A percentile compares a stretch with the other conserved stretches of the same genome.
phyloP scores from a whole-genome alignment of 2,113 vertebrate species.

The Phyllostomus hastatus region DNA sequence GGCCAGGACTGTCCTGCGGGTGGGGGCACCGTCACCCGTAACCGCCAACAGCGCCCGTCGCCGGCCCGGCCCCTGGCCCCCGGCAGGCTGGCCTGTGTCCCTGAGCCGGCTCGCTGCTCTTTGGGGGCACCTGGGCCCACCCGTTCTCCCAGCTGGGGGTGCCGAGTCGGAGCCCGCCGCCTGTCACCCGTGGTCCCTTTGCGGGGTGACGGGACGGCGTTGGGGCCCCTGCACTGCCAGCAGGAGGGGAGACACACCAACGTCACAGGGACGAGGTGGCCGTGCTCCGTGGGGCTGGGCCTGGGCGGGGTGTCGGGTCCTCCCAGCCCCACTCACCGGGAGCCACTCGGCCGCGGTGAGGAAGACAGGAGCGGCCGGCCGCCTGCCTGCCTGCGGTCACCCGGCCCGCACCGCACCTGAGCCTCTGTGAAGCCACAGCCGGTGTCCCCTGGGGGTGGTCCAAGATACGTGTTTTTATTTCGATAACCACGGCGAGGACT shows the following conservation, averaged over 20 bases:
- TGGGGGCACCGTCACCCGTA: background rate
- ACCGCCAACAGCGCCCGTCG: accelerated
- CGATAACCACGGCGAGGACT: background rate
- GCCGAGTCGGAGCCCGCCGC: accelerated
- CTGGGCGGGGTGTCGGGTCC: accelerated
- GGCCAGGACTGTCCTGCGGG: accelerated
- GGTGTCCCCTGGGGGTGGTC: background rate
- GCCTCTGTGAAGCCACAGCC: background rate
- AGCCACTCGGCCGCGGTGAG: background rate
- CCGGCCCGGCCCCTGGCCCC: accelerated
- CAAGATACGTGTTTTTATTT: background rate
- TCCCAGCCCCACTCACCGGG: accelerated
- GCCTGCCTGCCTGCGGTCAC: background rate
- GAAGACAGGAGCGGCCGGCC: background rate
- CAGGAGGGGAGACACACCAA: no score
- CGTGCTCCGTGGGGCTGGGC: background rate
- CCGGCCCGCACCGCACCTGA: background rate
- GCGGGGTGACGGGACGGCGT: no score
- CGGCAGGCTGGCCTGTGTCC: background rate
- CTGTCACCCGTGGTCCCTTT: accelerated
- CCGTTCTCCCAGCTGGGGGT: accelerated
- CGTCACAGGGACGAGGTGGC: background rate
- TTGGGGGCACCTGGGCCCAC: background rate
- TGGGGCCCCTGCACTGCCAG: background rate
- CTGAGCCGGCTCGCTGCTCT: background rate